phyloP scores from a whole-genome alignment of 2,797 vertebrate genomes.

The Hipposideros larvatus region DNA sequence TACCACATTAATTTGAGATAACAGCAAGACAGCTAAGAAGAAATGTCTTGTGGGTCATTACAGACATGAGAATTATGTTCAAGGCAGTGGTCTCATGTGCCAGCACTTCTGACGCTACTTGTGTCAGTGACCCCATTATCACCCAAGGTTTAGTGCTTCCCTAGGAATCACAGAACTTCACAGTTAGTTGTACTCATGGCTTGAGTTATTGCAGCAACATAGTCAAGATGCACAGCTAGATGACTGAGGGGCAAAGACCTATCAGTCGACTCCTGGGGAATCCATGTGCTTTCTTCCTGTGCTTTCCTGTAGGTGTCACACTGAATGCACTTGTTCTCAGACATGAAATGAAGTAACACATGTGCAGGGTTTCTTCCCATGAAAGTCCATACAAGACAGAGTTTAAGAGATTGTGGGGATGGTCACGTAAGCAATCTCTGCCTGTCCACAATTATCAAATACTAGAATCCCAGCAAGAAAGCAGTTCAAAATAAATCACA shows the following conservation, averaged over 20 bases:
- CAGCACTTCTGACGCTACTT: background rate
- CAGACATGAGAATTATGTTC: background rate
- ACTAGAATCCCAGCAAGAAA: background rate
- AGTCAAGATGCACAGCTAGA: background rate
- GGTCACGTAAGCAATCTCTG: background rate
- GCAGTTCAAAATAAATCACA: background rate
- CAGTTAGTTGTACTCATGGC: background rate
- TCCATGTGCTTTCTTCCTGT: background rate
- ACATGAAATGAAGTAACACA: background rate
- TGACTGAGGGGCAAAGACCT: background rate
- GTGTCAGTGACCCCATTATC: background rate
- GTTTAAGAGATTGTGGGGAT: background rate
- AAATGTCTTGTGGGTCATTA: background rate
- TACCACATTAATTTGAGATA: background rate
- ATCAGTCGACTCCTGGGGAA: background rate
- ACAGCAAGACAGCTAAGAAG: background rate
- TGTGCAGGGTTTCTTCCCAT: background rate
- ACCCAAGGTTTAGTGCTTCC: background rate
- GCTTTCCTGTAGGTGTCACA: background rate
- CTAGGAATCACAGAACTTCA: background rate
- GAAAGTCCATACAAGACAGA: background rate
- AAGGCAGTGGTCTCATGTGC: background rate
- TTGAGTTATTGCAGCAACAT: background rate
- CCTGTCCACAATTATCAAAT: background rate
- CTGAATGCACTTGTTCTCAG: background rate